phyloP scores from a whole-genome alignment of 2,888 invertebrate genomes.

The Dolichomitus sp. region DNA sequence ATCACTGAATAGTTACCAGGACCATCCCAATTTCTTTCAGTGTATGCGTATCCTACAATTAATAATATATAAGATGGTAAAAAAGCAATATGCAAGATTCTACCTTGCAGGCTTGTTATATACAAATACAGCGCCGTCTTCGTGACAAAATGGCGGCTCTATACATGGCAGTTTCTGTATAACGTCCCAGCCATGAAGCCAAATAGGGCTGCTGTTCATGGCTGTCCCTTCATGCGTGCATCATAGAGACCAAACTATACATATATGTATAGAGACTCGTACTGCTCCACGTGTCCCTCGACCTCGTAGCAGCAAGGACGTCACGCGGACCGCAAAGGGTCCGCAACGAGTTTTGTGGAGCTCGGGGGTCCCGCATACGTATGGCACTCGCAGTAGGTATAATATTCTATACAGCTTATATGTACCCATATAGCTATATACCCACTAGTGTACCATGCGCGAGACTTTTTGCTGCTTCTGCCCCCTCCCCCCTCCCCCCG shows the following conservation, averaged over 20 bases:
- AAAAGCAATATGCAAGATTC: too few species aligned
- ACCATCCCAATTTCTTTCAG: too few species aligned
- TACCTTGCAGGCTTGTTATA: too few species aligned
- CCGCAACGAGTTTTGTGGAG: conserved; percentile 37
- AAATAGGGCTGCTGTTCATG: neutral
- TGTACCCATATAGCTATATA: neutral
- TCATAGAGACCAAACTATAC: neutral
- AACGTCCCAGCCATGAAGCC: conserved; percentile 1
- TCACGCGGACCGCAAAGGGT: conserved; percentile 27
- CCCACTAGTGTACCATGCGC: neutral
- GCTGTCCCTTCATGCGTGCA: neutral
- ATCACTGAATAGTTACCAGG: too few species aligned
- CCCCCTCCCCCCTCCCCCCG: neutral
- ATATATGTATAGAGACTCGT: neutral
- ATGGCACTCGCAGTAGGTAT: conserved; percentile 8
- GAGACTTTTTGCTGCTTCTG: conserved; percentile 37
- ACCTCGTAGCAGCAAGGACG: conserved; percentile 5
- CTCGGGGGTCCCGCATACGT: neutral
- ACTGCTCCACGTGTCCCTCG: conserved; percentile 18
- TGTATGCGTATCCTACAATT: too few species aligned
- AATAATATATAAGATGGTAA: too few species aligned
- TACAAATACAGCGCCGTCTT: neutral
- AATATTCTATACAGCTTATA: conserved; percentile 19
- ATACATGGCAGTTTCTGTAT: neutral
- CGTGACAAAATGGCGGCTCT: conserved; percentile 23